Base-by-base conservation (phyloP, 2,888 invertebrate species). In the Elysia crispata region DNA sequence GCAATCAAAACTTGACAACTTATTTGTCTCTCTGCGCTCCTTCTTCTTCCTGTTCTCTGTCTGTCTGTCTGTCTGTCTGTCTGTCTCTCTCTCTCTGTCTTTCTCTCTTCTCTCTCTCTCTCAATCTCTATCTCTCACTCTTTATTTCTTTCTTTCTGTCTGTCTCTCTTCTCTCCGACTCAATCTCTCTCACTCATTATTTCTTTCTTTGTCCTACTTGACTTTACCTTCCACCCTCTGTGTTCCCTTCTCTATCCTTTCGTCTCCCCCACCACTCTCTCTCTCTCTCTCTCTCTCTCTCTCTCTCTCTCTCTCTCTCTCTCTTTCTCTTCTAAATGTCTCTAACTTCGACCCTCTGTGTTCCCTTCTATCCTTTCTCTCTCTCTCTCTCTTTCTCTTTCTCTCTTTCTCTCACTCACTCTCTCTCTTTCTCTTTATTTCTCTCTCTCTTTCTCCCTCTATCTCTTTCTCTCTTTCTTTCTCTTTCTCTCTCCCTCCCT, bases 231-330 rank as follows among this genome's bases (percentile, higher is more conserved):
- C 30, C n/a, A 20, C 69, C 28, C 77, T 20, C 62, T 30, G 25
- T 60, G n/a, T 41, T 41, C 41, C 41, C 41, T 41, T 41, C 11
- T 6, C 41, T 41, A 41, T 11, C 41, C 41, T 41, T 41, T 41
- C 3, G 5, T 41, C 3, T 11, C 41, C 41, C 3, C 41, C 3
- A 41, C 3, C 41, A 41, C 11, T 11, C 13, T 67, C 18, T 49
- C 31, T 28, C 66, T 76, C 67, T 64, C 25, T 50, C 30, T 20
- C 18, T 8, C 50, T 66, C 30, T 66, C 18, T 30, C 25, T 49
- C 66, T 50, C 76, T 76, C 67, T 20, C 49, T 18, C 54, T 67
- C 25, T 67, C 15, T 76, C 49, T 49, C 76, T 49, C 76, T 49
- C 67, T 3, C 31, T 54, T 31, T 49, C 50, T 31, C 23, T 30